Evolutionary conservation across 2,113 vertebrate genomes (phyloP).

Genomic region (Papio anubis): DNA sequence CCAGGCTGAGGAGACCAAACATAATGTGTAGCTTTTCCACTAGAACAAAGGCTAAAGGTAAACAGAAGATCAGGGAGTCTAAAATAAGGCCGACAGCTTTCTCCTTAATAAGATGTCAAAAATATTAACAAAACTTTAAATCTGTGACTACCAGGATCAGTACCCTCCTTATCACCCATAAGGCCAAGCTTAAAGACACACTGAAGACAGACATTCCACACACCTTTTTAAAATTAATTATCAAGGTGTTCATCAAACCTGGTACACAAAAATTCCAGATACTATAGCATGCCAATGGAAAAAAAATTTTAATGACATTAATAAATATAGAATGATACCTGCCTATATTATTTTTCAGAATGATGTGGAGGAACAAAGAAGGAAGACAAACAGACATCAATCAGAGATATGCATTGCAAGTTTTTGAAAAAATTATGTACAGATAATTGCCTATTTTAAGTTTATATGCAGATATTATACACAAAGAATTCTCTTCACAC

Average conservation of each 20-base stretch:
- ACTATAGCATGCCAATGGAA: neutral
- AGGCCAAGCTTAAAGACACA: neutral
- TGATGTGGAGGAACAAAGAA: neutral
- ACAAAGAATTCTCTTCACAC: neutral
- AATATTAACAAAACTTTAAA: neutral
- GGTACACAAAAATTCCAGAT: neutral
- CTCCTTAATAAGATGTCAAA: neutral
- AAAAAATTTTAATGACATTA: neutral
- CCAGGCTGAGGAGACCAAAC: neutral
- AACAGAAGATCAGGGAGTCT: neutral
- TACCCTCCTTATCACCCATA: neutral
- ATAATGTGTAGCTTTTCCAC: neutral
- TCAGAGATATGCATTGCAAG: neutral
- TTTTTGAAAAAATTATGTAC: neutral
- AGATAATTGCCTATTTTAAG: neutral
- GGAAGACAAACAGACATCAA: neutral
- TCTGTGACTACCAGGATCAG: neutral
- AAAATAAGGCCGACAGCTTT: neutral
- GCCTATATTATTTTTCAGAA: neutral
- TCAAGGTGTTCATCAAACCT: neutral
- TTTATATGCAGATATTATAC: neutral
- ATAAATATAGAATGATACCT: neutral
- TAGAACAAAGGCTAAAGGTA: neutral
- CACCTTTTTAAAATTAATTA: slow-evolving; percentile 15
- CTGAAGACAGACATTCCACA: neutral